phyloP scores from a whole-genome alignment of 2,888 invertebrate species.

The Meta bourneti region DNA sequence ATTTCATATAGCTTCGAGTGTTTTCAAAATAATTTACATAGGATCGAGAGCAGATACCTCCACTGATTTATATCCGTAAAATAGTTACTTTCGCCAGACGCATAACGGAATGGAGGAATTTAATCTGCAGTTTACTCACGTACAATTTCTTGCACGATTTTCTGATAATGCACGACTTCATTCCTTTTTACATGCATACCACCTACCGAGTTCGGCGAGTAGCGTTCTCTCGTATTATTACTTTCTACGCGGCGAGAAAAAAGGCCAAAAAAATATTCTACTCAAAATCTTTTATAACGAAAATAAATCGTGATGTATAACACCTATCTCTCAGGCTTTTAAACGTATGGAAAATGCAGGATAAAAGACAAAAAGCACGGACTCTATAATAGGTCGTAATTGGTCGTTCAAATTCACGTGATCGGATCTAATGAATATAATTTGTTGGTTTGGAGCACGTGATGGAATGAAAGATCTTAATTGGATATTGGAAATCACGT shows the following conservation, averaged over 20 bases:
- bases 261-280: background rate
- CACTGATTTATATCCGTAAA: background rate
- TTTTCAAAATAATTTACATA: too few relatives aligned
- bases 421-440: conserved; percentile 56
- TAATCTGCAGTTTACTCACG: conserved; percentile 30
- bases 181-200: conserved; percentile 24
- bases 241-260: background rate
- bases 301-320: conserved; percentile 67
- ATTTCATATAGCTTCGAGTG: too few relatives aligned
- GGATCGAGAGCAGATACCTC: too few relatives aligned
- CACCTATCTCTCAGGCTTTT: conserved; percentile 48
- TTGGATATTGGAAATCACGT: conserved; percentile 61
- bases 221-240: background rate
- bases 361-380: conserved; percentile 44
- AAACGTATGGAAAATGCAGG: conserved; percentile 25
- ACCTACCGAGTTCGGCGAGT: background rate
- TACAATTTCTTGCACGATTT: conserved; percentile 17
- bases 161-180: conserved; percentile 26
- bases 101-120: conserved; percentile 7
- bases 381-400: conserved; percentile 61
- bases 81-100: background rate
- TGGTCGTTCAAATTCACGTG: conserved; percentile 61
- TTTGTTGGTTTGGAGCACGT: conserved; percentile 57
- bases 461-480: conserved; percentile 61
- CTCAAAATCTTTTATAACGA: conserved; percentile 20